Evolutionary conservation across 2,888 invertebrate species (phyloP).

Genomic region (Hydriomena furcata): DNA sequence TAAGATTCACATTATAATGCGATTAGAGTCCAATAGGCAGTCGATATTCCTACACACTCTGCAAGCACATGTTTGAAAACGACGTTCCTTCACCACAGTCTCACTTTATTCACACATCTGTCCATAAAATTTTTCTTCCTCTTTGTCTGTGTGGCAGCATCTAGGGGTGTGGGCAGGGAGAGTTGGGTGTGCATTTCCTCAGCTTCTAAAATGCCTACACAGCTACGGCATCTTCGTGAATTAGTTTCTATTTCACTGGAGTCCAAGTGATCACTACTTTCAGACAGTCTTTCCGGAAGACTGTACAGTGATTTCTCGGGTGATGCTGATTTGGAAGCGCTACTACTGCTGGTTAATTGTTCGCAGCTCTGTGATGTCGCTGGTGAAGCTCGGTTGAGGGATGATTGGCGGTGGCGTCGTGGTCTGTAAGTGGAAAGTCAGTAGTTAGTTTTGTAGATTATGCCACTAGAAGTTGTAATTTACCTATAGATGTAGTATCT

Average conservation of each 20-base stretch:
- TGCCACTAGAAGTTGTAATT: slow-evolving; percentile 1
- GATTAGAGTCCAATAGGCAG: slow-evolving; percentile 71
- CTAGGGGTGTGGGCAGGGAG: slow-evolving; percentile 83
- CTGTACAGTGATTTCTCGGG: slow-evolving; percentile 73
- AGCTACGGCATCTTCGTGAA: slow-evolving; percentile 82
- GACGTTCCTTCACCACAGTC: slow-evolving; percentile 85
- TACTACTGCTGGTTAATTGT: slow-evolving; percentile 70
- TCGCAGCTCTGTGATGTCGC: slow-evolving; percentile 72
- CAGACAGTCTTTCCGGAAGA: slow-evolving; percentile 71
- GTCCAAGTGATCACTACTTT: slow-evolving; percentile 69
- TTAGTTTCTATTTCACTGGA: slow-evolving; percentile 58
- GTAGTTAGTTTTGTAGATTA: slow-evolving; percentile 1
- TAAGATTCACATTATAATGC: slow-evolving; percentile 71
- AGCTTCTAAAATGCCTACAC: slow-evolving; percentile 85
- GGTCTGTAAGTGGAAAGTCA: slow-evolving; percentile 60
- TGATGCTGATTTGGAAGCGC: slow-evolving; percentile 69
- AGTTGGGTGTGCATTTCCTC: slow-evolving; percentile 79
- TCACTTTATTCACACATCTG: slow-evolving; percentile 92
- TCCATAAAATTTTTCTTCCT: slow-evolving; percentile 93
- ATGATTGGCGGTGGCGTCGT: slow-evolving; percentile 73
- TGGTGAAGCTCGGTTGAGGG: slow-evolving; percentile 67
- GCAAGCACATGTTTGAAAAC: slow-evolving; percentile 51
- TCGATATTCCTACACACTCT: slow-evolving; percentile 71
- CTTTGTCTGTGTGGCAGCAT: slow-evolving; percentile 84
- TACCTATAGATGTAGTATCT: neutral